Conservation (phyloP, 1,140 invertebrate species). For the Drosophila hydei region DNA sequence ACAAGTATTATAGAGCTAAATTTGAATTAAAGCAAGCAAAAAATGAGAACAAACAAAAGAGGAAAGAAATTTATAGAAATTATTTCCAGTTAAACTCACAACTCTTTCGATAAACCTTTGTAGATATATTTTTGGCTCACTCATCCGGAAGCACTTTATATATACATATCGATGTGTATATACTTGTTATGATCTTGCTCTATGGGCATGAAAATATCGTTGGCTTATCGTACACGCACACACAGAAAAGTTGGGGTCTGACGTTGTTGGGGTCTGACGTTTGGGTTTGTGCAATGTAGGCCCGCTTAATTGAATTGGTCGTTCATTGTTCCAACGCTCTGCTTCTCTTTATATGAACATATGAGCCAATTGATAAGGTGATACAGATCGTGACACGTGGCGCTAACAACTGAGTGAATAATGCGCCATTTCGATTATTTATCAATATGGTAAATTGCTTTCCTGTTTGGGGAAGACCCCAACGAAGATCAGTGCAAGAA, state of each 20-base stretch:
- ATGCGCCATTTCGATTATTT: neutral
- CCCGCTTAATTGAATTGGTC: conserved; percentile 17
- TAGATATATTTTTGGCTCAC: conserved; percentile 8
- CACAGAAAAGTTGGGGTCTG: neutral
- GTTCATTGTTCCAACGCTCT: neutral
- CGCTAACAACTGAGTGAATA: conserved; percentile 9
- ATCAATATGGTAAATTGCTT: neutral
- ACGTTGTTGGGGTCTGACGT: neutral
- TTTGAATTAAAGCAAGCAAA: conserved; percentile 23
- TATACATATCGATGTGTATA: neutral
- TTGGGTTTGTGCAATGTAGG: conserved; percentile 16
- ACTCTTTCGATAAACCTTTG: conserved; percentile 11
- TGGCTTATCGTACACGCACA: conserved; percentile 27
- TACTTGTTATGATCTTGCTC: neutral
- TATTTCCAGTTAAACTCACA: neutral
- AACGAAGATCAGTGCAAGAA: neutral
- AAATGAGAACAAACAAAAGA: conserved; percentile 4
- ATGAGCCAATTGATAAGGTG: conserved; percentile 31
- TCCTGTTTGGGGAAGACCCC: neutral
- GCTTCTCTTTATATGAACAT: conserved; percentile 5
- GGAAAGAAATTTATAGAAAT: neutral
- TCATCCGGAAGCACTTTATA: conserved; percentile 6
- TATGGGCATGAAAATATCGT: too few species aligned
- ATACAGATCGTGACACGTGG: conserved; percentile 11
- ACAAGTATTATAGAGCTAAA: conserved; percentile 40